Evolutionary conservation across 2,888 invertebrate species (phyloP), one percentile per base, ranked within the genome.

Genomic region (Watsonalla cultraria): DNA sequence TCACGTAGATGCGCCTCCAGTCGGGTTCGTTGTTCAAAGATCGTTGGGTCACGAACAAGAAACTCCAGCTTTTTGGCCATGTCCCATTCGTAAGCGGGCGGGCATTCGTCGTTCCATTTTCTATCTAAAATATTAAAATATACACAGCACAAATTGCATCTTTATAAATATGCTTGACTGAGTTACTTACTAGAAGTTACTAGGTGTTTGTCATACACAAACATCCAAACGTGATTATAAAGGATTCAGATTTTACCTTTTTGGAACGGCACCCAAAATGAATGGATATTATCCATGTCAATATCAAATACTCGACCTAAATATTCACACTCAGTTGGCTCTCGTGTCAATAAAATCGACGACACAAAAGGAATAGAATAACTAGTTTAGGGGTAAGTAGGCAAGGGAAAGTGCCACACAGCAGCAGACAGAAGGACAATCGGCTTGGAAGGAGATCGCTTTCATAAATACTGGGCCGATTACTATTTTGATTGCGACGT

Each of bases 331-430:
- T 42, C 42, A 42, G 11, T 42, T 24, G 24, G 24, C 24, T 1
- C 11, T 8, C 42, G 42, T 11, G 11, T 42, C 42, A 42, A 42
- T 42, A 42, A 11, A 11, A 11, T 1, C 42, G 42, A 11, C 11
- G 42, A 11, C 42, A 47, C 33, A 47, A 13, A 15, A 47, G 9
- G 15, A 59, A 54, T 67, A 68, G 69, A 66, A 64, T 64, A 64
- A 58, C 64, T 59, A 58, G 70, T 68, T 66, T 68, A 69, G 75
- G 75, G 77, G 70, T 74, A 84, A 79, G 78, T 86, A 61, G 84
- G 82, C 59, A 60, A 78, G 67, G 72, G 86, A 87, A 86, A 88
- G 80, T 60, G 65, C 14, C 53, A 63, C 71, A 61, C 59, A 69
- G 71, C 72, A 35, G 73, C 65, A 68, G 67, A 71, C 72, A 71